Evolutionary conservation across 2,797 vertebrate genomes (phyloP).

Genomic region (Pteronotus mesoamericanus): DNA sequence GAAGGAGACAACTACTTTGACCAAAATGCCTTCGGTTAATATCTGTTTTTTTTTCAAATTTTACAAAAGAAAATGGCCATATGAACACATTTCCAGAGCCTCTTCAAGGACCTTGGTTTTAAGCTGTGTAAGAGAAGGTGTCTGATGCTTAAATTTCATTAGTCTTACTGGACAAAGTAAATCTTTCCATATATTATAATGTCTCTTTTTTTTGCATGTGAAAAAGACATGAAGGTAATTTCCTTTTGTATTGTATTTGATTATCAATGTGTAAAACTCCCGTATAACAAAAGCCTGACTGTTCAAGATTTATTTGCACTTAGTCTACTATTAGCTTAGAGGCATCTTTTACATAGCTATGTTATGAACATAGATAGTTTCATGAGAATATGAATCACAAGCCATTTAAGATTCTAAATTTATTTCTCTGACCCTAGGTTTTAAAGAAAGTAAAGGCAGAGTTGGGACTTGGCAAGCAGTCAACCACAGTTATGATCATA

Average conservation of each 20-base stretch:
- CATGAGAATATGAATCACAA: background rate
- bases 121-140: background rate
- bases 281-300: background rate
- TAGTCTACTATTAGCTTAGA: background rate
- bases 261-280: background rate
- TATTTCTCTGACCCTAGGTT: background rate
- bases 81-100: background rate
- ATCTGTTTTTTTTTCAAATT: background rate
- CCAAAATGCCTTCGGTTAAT: background rate
- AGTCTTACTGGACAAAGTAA: background rate
- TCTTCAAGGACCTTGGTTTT: background rate
- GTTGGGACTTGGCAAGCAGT: slow-evolving; percentile 11
- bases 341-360: background rate
- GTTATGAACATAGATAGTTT: background rate
- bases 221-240: background rate
- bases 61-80: background rate
- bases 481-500: background rate
- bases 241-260: background rate
- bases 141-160: background rate
- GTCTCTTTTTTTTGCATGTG: background rate
- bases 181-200: background rate
- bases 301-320: background rate
- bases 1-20: background rate
- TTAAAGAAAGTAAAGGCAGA: background rate
- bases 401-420: background rate